phyloP scores from a whole-genome alignment of 2,888 invertebrate genomes.

The Chymomyza caudatula region DNA sequence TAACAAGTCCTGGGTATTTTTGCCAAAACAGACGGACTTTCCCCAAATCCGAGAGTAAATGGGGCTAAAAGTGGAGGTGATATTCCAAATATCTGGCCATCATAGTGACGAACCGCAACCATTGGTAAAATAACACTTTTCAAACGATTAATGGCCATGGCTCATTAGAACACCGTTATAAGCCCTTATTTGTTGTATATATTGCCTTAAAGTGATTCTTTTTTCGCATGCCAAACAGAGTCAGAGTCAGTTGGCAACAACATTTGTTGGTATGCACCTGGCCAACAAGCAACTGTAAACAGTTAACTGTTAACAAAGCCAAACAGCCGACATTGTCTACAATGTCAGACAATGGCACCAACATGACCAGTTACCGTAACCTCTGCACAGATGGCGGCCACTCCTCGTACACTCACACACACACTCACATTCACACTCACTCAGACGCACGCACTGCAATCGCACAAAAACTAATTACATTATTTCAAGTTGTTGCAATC shows the following conservation, averaged over 20 bases:
- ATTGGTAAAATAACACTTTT: neutral
- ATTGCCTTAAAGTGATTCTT: neutral
- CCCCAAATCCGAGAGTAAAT: too few species aligned
- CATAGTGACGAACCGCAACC: neutral
- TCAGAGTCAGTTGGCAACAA: neutral
- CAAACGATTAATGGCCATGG: neutral
- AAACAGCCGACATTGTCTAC: neutral
- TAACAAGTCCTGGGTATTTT: too few species aligned
- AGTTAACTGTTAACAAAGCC: neutral
- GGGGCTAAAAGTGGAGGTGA: too few species aligned
- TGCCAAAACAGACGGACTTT: too few species aligned
- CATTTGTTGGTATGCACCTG: neutral
- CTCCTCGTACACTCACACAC: neutral
- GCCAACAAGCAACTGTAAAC: neutral
- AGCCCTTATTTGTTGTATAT: neutral
- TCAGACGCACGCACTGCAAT: neutral
- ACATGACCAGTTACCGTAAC: neutral
- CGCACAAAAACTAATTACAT: slow-evolving; percentile 71
- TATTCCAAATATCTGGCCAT: too few species aligned
- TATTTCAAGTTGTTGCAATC: slow-evolving; percentile 72
- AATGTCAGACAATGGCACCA: neutral
- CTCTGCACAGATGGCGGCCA: neutral
- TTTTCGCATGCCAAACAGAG: neutral
- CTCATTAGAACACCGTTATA: neutral
- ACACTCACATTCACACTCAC: neutral